Conservation (phyloP, 2,888 invertebrate genomes). For the Dicroscelio sp. region DNA sequence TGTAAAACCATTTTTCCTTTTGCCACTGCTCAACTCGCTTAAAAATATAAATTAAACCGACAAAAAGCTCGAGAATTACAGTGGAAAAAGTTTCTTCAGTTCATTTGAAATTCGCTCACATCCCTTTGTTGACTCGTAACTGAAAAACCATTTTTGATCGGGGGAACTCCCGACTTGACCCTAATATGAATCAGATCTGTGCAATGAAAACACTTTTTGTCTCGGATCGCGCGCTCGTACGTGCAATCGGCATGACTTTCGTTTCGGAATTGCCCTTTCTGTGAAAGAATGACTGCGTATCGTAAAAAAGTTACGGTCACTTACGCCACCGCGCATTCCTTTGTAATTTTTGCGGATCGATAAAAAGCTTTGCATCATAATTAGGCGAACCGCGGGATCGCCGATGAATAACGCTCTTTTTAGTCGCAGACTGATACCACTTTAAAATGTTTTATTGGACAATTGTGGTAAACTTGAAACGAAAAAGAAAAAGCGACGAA, state of each 20-base stretch:
- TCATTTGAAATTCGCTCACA: background rate
- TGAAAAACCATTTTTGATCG: conserved; percentile 16
- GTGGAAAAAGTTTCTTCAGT: too few species aligned
- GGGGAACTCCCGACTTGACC: conserved; percentile 30
- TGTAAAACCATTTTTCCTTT: too few species aligned
- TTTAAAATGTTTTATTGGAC: conserved; percentile 48
- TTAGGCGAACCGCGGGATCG: conserved; percentile 65
- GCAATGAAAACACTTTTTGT: conserved; percentile 59
- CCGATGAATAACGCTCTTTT: conserved; percentile 54
- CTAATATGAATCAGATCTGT: conserved; percentile 45
- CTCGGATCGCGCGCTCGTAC: conserved; percentile 36
- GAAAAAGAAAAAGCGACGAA: background rate
- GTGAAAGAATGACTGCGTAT: conserved; percentile 73
- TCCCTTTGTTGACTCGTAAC: background rate
- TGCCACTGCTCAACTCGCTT: too few species aligned
- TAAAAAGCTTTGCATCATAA: conserved; percentile 77
- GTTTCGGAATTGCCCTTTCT: conserved; percentile 70
- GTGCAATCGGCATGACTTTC: conserved; percentile 75
- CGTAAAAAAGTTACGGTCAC: conserved; percentile 76
- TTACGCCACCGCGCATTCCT: conserved; percentile 76
- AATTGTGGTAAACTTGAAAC: conserved; percentile 25
- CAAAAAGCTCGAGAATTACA: too few species aligned
- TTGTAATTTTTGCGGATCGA: conserved; percentile 70
- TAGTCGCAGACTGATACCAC: conserved; percentile 51
- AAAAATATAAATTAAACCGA: too few species aligned